phyloP scores from a whole-genome alignment of 1,140 invertebrate genomes.

The Nephotettix cincticeps region DNA sequence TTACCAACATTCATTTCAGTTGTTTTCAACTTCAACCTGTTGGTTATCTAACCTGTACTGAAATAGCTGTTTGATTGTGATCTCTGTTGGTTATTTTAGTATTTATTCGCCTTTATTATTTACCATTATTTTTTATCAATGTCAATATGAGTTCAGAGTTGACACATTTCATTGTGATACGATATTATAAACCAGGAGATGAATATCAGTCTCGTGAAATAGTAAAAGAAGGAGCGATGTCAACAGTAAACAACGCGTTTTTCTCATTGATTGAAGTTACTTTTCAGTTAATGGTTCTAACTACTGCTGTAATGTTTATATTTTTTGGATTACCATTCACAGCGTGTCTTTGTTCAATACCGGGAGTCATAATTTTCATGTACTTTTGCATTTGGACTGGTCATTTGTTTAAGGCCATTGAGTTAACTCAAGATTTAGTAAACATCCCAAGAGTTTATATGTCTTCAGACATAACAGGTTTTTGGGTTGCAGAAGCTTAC shows the following conservation, averaged over 20 bases:
- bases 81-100: too few species aligned
- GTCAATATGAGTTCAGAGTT: neutral
- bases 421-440: conserved; percentile 49
- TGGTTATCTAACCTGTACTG: too few species aligned
- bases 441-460: conserved; percentile 46
- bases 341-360: conserved; percentile 50
- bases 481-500: conserved; percentile 54
- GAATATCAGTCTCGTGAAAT: conserved; percentile 49
- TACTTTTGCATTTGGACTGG: conserved; percentile 50
- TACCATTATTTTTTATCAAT: too few species aligned
- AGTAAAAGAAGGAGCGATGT: conserved; percentile 50
- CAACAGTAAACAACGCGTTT: conserved; percentile 50
- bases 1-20: too few species aligned
- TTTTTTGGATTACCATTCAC: conserved; percentile 54
- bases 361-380: conserved; percentile 47
- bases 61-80: too few species aligned
- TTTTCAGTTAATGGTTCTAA: conserved; percentile 52
- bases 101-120: too few species aligned
- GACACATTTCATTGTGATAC: conserved; percentile 46
- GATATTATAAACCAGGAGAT: conserved; percentile 50
- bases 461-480: conserved; percentile 44
- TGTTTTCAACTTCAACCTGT: too few species aligned
- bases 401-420: conserved; percentile 48
- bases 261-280: conserved; percentile 51
- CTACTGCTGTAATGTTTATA: conserved; percentile 54